phyloP scores from a whole-genome alignment of 2,113 vertebrate species.

The Xiphias gladius region DNA sequence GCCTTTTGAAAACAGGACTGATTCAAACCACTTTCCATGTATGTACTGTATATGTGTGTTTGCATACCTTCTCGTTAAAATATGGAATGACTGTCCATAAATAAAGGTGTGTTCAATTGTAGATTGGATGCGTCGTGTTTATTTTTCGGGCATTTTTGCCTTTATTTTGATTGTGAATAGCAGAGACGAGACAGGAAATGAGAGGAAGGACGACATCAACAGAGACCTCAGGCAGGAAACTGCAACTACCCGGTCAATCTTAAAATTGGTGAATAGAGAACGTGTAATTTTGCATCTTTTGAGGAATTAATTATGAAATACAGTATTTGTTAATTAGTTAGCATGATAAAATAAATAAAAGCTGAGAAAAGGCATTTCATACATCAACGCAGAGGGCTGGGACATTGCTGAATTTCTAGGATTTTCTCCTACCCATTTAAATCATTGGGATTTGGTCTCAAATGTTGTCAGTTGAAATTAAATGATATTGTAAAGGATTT shows the following conservation, averaged over 20 bases:
- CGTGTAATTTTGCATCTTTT: not conserved
- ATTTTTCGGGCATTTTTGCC: not conserved
- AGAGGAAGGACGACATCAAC: not conserved
- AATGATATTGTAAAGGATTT: no score
- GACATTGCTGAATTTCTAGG: no score
- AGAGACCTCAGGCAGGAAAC: not conserved
- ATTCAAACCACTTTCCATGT: constrained; percentile 74
- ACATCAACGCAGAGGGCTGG: not conserved
- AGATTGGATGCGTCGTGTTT: constrained; percentile 6
- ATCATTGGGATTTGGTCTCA: no score
- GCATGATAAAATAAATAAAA: not conserved
- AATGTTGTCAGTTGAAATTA: no score
- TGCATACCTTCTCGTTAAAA: constrained; percentile 60
- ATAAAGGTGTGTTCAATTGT: constrained; percentile 80
- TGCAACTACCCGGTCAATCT: not conserved
- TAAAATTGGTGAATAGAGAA: not conserved
- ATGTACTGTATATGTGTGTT: constrained; percentile 63
- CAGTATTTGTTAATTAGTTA: not conserved
- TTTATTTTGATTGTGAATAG: not conserved
- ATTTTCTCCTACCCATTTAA: no score
- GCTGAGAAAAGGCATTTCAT: not conserved
- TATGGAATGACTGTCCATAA: constrained; percentile 77
- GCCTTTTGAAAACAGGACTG: constrained; percentile 68
- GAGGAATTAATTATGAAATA: not conserved
- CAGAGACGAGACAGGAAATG: constrained; percentile 9